A percentile compares a stretch with the other conserved stretches of the same genome.
phyloP scores from a whole-genome alignment of 2,888 invertebrate species.

The Standfussiana lucernea region DNA sequence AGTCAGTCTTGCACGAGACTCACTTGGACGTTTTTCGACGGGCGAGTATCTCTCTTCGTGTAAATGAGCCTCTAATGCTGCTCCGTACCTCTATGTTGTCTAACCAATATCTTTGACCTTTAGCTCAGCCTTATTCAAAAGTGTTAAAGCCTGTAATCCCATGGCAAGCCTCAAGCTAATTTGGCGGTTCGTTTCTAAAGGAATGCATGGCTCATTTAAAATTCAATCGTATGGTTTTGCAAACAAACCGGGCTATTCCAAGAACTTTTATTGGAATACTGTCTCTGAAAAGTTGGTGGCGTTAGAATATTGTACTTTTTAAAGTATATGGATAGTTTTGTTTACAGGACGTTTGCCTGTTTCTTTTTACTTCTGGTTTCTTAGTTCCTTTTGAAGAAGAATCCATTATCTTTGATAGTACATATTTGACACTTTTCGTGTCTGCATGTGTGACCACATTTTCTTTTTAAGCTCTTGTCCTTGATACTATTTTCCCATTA shows the following conservation, averaged over 20 bases:
- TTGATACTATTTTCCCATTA: neutral
- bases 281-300: conserved; percentile 18
- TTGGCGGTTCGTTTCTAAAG: conserved; percentile 50
- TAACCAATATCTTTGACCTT: conserved; percentile 23
- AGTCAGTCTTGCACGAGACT: neutral
- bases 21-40: neutral
- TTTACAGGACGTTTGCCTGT: neutral
- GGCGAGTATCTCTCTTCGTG: neutral
- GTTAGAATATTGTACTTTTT: conserved; percentile 27
- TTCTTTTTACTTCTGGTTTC: neutral
- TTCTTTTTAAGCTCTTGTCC: neutral
- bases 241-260: conserved; percentile 54
- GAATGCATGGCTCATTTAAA: conserved; percentile 69
- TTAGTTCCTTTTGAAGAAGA: neutral
- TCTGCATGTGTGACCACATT: neutral
- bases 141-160: conserved; percentile 21
- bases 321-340: conserved; percentile 3
- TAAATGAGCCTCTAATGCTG: conserved; percentile 19
- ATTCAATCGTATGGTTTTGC: conserved; percentile 68
- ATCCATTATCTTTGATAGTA: too few relatives aligned
- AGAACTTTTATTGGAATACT: conserved; percentile 63
- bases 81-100: neutral
- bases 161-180: conserved; percentile 20
- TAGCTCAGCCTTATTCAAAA: neutral
- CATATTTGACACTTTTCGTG: too few relatives aligned